Base-by-base conservation (phyloP, 2,797 vertebrate species). In the Pangasius krempfi region DNA sequence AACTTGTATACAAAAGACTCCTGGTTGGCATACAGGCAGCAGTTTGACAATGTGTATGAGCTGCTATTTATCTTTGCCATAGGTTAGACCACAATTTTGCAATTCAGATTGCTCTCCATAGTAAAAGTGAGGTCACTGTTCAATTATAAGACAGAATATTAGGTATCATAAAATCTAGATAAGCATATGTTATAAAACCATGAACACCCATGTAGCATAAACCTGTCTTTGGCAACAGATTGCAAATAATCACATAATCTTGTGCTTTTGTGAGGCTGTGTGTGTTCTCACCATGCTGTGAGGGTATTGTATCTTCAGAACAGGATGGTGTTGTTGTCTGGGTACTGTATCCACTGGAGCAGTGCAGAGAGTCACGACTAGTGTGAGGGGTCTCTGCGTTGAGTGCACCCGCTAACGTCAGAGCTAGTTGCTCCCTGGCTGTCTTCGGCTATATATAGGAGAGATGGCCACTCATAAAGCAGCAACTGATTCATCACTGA, bases 271-370 rank as follows among this genome's bases (percentile, higher is more conserved):
- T 18, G 79, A 52, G 33, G 10, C 50, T 25, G 64, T 6, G 33
- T 1, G 30, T 16, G 50, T n/a, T 86, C 93, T 93, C 88, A 97
- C 96, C 93, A 87, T 97, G 91, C 64, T 92, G 97, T 1, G 96
- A 95, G 90, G 96, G 96, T 68, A 97, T 97, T 87, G 97, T 96
- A 94, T 97, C 97, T 90, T 97, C 97, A 0, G 97, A 97, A 93
- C 97, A 97, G 90, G 96, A 97, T 0, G 97, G 97, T 16, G 97
- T 97, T 90, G 96, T 97, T 64, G 96, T 97, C 94, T 97, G 97
- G 5, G 97, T 97, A 95, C 96, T 97, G 94, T 97, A 97, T 30
- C 96, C 97, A 0, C 96, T 97, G 84, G 97, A 97, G 87, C 97
- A 97, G 93, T 97, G 97, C 86, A 97, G 94, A 3, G 97, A 97